Evolutionary conservation across 1,140 invertebrate species (phyloP), one percentile per base, ranked within the genome.

Genomic region (Dendrolimus kikuchii): DNA sequence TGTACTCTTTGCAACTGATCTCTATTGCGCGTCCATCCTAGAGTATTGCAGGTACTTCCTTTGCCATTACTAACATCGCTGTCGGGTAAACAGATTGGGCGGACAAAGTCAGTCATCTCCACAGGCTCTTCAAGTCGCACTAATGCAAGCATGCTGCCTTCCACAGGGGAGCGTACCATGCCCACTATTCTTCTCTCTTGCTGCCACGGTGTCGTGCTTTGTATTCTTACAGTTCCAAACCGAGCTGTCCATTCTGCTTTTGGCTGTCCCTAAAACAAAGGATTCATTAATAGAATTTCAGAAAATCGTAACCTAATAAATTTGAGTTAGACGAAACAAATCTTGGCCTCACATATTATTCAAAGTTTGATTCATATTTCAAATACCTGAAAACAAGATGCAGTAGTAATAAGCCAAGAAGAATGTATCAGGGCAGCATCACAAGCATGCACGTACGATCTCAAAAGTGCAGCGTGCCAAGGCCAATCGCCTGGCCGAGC

Each of bases 141-240:
- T 39, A 97, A 77, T 2, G 95, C 94, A 1, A 95, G 89, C 43
- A 93, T 94, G 59, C 94, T 96, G 6, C 95, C 95, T 83, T 96
- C 95, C 0, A 96, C 93, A 0, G 95, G 95, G 0, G 95, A 96
- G 64, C 96, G 95, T 4, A 96, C 92, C 93, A 96, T 95, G 8
- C 95, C 95, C 3, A 95, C 89, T 9, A 97, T 93, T 51, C 94
- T 89, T 37, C 94, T 86, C 64, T 96, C 93, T 74, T 96, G 95
- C 59, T 95, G 94, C 95, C 95, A 96, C 0, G 96, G 95, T 4
- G 95, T 92, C 3, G 90, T 91, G 51, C 93, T 92, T 8, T 92
- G 90, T 40, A 96, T 86, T 36, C 96, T 89, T 0, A 95, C 91
- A 36, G 90, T 91, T 4, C 95, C 95, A 62, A 96, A 88, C 68